phyloP scores from a whole-genome alignment of 2,113 vertebrate species.

The Prunella fulvescens region DNA sequence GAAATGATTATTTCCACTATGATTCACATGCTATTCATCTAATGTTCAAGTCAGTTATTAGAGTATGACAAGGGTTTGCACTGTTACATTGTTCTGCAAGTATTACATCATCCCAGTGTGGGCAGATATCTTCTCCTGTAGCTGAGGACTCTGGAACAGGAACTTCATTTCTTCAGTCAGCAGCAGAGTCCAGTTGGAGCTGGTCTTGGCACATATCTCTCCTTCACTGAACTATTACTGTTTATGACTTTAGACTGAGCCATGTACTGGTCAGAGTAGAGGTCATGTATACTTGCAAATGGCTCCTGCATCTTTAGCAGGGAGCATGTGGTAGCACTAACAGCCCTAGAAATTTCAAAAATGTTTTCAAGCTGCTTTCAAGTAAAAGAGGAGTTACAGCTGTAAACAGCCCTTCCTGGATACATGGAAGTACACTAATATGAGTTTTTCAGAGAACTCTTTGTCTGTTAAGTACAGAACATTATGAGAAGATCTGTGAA shows the following conservation, averaged over 20 bases:
- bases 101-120: background rate
- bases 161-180: background rate
- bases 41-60: background rate
- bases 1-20: background rate
- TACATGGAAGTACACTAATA: background rate
- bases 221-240: background rate
- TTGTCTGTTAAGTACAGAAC: background rate
- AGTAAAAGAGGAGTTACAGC: background rate
- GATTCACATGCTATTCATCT: background rate
- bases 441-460: background rate
- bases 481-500: background rate
- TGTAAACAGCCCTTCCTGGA: background rate
- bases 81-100: background rate
- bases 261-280: background rate
- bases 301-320: background rate
- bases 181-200: background rate
- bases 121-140: background rate
- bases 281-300: fast-evolving
- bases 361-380: background rate
- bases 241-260: background rate
- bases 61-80: background rate
- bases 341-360: background rate
- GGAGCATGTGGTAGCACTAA: background rate
- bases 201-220: background rate
- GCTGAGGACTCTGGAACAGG: background rate